Conservation (phyloP, 1,140 invertebrate genomes). For the Colletes gigas region DNA sequence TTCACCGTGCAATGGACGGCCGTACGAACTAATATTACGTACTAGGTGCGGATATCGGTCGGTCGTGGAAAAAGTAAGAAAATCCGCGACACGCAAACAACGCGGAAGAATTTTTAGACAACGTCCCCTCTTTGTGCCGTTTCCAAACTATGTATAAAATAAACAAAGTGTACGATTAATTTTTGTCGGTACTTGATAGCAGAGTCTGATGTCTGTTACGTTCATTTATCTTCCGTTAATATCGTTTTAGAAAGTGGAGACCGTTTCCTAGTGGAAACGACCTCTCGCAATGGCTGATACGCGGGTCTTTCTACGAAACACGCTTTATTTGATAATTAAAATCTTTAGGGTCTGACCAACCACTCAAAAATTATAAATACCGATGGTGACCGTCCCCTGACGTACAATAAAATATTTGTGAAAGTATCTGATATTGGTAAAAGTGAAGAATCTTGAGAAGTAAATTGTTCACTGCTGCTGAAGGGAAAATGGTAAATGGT, state of each 20-base stretch:
- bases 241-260: slow-evolving; percentile 20
- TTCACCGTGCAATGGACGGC: slow-evolving; percentile 5
- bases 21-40: neutral
- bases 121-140: too few relatives aligned
- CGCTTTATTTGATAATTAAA: slow-evolving; percentile 23
- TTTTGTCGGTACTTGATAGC: neutral
- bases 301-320: neutral
- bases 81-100: neutral
- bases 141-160: too few relatives aligned
- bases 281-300: slow-evolving; percentile 4
- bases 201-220: neutral
- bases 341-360: neutral
- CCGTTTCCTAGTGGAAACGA: slow-evolving; percentile 4
- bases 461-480: too few relatives aligned
- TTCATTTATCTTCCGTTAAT: slow-evolving; percentile 8
- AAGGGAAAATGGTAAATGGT: too few relatives aligned
- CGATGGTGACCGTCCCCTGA: too few relatives aligned
- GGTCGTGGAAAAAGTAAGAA: neutral
- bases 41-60: slow-evolving; percentile 13
- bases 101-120: neutral
- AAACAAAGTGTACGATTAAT: neutral
- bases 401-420: too few relatives aligned
- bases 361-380: neutral
- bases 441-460: too few relatives aligned
- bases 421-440: too few relatives aligned